Conservation (phyloP, 2,888 invertebrate genomes). For the Hartigia nigra region DNA sequence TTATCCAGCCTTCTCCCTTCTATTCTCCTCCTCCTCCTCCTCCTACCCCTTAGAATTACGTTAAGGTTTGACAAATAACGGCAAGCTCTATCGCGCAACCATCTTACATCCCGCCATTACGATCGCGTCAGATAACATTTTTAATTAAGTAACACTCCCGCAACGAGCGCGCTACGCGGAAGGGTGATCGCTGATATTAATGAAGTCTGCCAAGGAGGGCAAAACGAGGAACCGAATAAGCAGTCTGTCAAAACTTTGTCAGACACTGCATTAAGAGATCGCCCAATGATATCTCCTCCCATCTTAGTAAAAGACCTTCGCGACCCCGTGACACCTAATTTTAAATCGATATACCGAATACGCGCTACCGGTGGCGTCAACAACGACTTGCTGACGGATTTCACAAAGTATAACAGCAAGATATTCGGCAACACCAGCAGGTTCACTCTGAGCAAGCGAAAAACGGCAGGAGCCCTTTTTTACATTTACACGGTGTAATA, state of each 20-base stretch:
- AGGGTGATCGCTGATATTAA: conserved; percentile 33
- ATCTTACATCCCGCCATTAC: conserved; percentile 34
- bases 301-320: background rate
- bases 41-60: conserved; percentile 23
- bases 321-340: background rate
- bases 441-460: background rate
- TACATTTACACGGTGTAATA: background rate
- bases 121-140: conserved; percentile 50
- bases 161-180: conserved; percentile 29
- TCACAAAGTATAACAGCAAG: background rate
- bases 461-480: background rate
- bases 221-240: background rate
- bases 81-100: conserved; percentile 32
- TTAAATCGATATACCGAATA: background rate
- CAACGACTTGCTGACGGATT: background rate
- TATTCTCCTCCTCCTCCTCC: too few relatives aligned
- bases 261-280: background rate
- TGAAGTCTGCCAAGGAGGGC: conserved; percentile 17
- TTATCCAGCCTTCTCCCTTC: too few relatives aligned
- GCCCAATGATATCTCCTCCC: background rate
- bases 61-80: conserved; percentile 42
- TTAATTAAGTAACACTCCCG: conserved; percentile 51
- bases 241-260: background rate
- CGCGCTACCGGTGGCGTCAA: background rate
- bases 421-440: background rate